Base-by-base conservation (phyloP, 2,888 invertebrate genomes). In the Netelia melanura region DNA sequence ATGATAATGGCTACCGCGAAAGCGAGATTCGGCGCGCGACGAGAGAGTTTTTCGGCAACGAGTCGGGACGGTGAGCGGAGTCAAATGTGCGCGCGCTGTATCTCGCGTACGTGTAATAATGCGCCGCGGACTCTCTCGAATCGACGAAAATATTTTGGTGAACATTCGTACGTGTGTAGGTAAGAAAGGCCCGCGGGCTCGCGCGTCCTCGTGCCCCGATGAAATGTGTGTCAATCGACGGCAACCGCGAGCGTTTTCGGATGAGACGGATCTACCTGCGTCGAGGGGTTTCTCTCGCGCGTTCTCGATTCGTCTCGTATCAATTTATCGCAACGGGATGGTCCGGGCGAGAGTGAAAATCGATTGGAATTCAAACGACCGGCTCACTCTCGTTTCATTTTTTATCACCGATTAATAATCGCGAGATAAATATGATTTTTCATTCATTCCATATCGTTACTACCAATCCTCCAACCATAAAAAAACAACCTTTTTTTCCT, bases 131-230 rank as follows among this genome's bases (percentile, higher is more conserved):
- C 38, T 56, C 58, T 74, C 52, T 38, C 30, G 30, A 78, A 70
- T 30, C 52, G 74, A 54, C 78, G 62, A 68, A 83, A 83, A 78
- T 83, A 83, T 83, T 83, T 79, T 62, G 68, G 83, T 75, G 78
- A 83, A 83, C 74, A 83, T 78, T 44, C 5, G 30, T 30, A 5
- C 5, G 30, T 30, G 30, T 30, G 30, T 30, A 48, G 11, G 14
- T 48, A 65, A 77, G 48, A 71, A 68, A 83, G 78, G 48, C 65
- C 71, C 65, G 48, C 70, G 81, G 77, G 72, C 72, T 62, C 30
- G 52, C 30, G 38, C 58, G 74, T 52, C 48, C 71, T 58, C 58
- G 61, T 81, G 67, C 65, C 72, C 74, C 38, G 52, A 68, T 67
- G 30, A 67, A 68, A 83, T 72, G 78, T 83, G 74, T 78, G 83